Conservation (phyloP, 2,113 vertebrate genomes). For the Chitala chitala region DNA sequence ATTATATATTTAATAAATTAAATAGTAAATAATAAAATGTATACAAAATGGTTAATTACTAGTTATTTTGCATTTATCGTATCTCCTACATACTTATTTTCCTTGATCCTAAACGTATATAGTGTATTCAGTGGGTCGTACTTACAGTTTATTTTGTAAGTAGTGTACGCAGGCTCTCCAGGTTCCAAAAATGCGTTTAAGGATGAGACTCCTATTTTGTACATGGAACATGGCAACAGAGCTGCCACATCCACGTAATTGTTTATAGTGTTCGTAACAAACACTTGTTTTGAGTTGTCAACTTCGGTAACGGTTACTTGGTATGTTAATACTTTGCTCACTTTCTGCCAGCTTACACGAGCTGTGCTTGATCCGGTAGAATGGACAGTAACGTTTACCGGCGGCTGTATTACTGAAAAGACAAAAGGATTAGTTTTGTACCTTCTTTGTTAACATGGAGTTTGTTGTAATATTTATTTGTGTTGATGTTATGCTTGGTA, state of each 20-base stretch:
- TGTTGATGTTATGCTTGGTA: too few species aligned
- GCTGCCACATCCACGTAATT: slow-evolving; percentile 42
- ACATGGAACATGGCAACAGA: slow-evolving; percentile 59
- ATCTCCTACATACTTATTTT: not conserved
- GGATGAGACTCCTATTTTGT: slow-evolving; percentile 61
- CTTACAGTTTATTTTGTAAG: slow-evolving; percentile 59
- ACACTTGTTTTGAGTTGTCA: slow-evolving; percentile 12
- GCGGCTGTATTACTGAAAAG: slow-evolving; percentile 62
- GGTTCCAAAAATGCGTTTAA: slow-evolving; percentile 52
- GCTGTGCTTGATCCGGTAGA: slow-evolving; percentile 37
- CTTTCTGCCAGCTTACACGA: slow-evolving; percentile 46
- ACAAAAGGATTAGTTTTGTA: too few species aligned
- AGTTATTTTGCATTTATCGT: not conserved
- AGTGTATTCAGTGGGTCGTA: slow-evolving; percentile 20
- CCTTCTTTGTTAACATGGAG: too few species aligned
- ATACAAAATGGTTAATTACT: not conserved
- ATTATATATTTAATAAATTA: not conserved
- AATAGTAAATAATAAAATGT: not conserved
- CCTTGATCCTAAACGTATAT: not conserved
- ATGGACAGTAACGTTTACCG: slow-evolving; percentile 38
- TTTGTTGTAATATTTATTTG: too few species aligned
- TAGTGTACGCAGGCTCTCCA: slow-evolving; percentile 51
- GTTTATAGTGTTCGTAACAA: slow-evolving; percentile 33
- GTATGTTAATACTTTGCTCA: slow-evolving; percentile 56
- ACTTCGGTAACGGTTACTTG: slow-evolving; percentile 46